Evolutionary conservation across 2,797 vertebrate species (phyloP).

Genomic region (Alfaro cultratus): DNA sequence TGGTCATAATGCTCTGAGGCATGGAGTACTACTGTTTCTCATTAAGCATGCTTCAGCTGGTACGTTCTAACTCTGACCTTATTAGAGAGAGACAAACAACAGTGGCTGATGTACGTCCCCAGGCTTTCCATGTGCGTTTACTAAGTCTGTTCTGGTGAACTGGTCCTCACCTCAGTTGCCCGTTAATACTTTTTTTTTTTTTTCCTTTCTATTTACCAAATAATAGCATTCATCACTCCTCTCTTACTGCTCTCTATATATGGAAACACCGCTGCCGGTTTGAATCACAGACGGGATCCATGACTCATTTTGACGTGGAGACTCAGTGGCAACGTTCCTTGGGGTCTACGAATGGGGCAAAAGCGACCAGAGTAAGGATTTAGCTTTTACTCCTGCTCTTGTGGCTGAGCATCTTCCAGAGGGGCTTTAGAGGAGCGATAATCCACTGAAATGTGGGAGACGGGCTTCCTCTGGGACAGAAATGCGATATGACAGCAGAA

Average conservation of each 20-base stretch:
- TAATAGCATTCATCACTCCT: constrained; percentile 35
- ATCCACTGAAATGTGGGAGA: constrained; percentile 60
- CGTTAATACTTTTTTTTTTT: constrained; percentile 17
- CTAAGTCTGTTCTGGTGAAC: constrained; percentile 5
- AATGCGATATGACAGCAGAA: constrained; percentile 63
- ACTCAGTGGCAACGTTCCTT: constrained; percentile 61
- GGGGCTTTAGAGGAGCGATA: constrained; percentile 49
- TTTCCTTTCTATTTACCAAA: background rate
- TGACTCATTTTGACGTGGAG: constrained; percentile 65
- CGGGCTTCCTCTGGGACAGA: constrained; percentile 41
- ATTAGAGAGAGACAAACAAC: constrained; percentile 16
- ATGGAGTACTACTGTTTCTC: constrained; percentile 7
- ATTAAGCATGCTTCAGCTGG: constrained; percentile 15
- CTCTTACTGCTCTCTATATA: constrained; percentile 39
- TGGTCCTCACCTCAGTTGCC: constrained; percentile 32
- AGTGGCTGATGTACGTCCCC: background rate
- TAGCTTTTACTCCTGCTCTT: constrained; percentile 53
- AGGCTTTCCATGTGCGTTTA: constrained; percentile 1
- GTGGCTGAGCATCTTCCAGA: constrained; percentile 54
- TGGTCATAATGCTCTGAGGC: constrained; percentile 4
- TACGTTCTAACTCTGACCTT: constrained; percentile 30
- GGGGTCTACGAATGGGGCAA: constrained; percentile 45
- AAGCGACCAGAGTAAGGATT: constrained; percentile 50
- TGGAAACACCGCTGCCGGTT: constrained; percentile 56
- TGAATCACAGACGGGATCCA: constrained; percentile 55